A percentile compares a stretch with the other conserved stretches of the same genome.
phyloP scores from a whole-genome alignment of 2,888 invertebrate species.

The Drosophila emarginata region DNA sequence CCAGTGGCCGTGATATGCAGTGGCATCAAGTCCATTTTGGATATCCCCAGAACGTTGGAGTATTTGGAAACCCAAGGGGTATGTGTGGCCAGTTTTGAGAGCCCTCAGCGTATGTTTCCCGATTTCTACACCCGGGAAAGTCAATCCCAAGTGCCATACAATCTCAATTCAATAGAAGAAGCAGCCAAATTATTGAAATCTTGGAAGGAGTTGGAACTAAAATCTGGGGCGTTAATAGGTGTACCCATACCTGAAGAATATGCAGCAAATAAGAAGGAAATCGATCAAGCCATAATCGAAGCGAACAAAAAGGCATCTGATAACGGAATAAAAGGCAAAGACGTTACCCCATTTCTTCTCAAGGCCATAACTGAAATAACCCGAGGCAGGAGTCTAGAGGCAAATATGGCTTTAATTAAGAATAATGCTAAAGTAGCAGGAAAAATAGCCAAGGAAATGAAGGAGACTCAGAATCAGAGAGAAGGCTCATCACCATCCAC shows the following conservation, averaged over 20 bases:
- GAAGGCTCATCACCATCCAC: background rate
- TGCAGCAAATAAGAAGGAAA: constrained; percentile 84
- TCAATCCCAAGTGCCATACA: constrained; percentile 88
- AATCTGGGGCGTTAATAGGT: constrained; percentile 92
- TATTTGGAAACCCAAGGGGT: constrained; percentile 98
- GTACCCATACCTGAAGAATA: constrained; percentile 93
- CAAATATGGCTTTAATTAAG: constrained; percentile 95
- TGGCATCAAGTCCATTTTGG: constrained; percentile 98
- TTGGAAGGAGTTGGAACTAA: constrained; percentile 84
- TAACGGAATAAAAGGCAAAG: constrained; percentile 89
- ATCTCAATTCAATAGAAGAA: constrained; percentile 85
- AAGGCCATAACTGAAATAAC: constrained; percentile 90
- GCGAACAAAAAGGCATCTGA: constrained; percentile 86
- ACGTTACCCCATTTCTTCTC: constrained; percentile 96
- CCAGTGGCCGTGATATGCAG: constrained; percentile 96
- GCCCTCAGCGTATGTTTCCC: constrained; percentile 89
- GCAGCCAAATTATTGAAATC: constrained; percentile 89
- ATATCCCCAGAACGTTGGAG: constrained; percentile 96
- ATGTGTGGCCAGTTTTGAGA: constrained; percentile 91
- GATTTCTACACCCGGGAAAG: constrained; percentile 95
- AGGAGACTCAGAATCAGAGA: background rate
- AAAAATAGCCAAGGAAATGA: constrained; percentile 88
- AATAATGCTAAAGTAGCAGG: constrained; percentile 95
- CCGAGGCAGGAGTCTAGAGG: constrained; percentile 89
- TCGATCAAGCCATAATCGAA: constrained; percentile 87